Base-by-base conservation (phyloP, 2,113 vertebrate genomes). In the Onychorhynchus coronatus region DNA sequence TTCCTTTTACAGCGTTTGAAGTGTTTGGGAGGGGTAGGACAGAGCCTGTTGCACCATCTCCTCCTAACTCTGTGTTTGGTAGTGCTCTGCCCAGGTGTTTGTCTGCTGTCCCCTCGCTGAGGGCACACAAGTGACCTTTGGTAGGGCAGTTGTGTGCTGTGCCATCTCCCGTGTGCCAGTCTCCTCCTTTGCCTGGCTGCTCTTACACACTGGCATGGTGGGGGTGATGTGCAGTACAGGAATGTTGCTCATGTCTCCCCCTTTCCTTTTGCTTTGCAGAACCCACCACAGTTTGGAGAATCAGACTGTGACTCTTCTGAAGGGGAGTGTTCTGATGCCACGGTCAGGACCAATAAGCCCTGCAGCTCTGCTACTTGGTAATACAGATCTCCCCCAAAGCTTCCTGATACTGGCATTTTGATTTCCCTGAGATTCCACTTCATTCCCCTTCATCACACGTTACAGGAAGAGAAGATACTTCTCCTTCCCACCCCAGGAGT, bases 231-330 rank as follows among this genome's bases (percentile, higher is more conserved):
- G 50, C 39, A 19, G n/a, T 20, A 7, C 19, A 13, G 47, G 18
- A 70, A 25, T 7, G 42, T 62, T 71, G 70, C 58, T 94, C 66
- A 81, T 10, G 30, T 42, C 65, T 76, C 30, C 47, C 46, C 30
- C 33, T 91, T 85, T 85, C 39, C 68, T 91, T 97, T 87, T 78
- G 61, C 75, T 95, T 96, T 96, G 55, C 97, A 99, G 99, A 99
- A 99, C 96, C 98, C 99, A 13, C 97, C 98, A 44, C 99, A 99
- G 97, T 99, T 99, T 96, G 98, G 98, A 84, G 99, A 99, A 91
- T 99, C 99, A 1, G 99, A 99, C 97, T 99, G 99, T 73, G 99
- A 99, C 97, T 98, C 99, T 37, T 99, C 99, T 6, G 99, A 99
- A 65, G 99, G 99, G 2, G 99, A 99, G 87, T 99, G 99, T 97